These are phyloP conservation scores for Manduca sexta DNA, from an alignment of 1,140 invertebrate species.

Conservation along the genomic window DNA sequence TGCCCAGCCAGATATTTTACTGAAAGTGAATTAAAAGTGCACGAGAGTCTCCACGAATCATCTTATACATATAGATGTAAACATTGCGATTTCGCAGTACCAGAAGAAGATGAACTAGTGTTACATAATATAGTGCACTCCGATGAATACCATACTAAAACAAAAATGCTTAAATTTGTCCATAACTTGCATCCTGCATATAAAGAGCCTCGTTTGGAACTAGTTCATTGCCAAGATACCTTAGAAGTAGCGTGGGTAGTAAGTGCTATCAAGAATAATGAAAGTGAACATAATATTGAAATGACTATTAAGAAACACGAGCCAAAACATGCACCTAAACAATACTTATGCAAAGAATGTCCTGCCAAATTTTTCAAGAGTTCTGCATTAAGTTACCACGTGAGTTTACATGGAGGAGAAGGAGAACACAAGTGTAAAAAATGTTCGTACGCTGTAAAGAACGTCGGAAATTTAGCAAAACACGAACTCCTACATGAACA, in stretches of 20 bases:
- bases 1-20: slow-evolving; percentile 82
- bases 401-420: slow-evolving; percentile 79
- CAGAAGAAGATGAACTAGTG: slow-evolving; percentile 80
- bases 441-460: slow-evolving; percentile 89
- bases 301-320: slow-evolving; percentile 39
- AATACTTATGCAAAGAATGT: slow-evolving; percentile 76
- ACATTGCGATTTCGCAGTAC: slow-evolving; percentile 85
- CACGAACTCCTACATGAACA: slow-evolving; percentile 75
- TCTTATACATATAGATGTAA: slow-evolving; percentile 79
- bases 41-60: slow-evolving; percentile 79
- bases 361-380: slow-evolving; percentile 81
- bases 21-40: slow-evolving; percentile 79
- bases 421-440: slow-evolving; percentile 84
- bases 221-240: slow-evolving; percentile 57
- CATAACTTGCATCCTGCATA: slow-evolving; percentile 77
- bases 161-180: slow-evolving; percentile 79
- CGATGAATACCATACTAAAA: slow-evolving; percentile 86
- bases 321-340: slow-evolving; percentile 47
- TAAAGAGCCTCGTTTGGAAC: slow-evolving; percentile 77
- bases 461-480: slow-evolving; percentile 83
- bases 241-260: slow-evolving; percentile 49
- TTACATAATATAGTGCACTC: slow-evolving; percentile 86
- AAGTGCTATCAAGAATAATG: slow-evolving; percentile 33
- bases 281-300: slow-evolving; percentile 18
- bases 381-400: slow-evolving; percentile 82